Conservation (phyloP, 2,113 vertebrate genomes). For the Pholis gunnellus region DNA sequence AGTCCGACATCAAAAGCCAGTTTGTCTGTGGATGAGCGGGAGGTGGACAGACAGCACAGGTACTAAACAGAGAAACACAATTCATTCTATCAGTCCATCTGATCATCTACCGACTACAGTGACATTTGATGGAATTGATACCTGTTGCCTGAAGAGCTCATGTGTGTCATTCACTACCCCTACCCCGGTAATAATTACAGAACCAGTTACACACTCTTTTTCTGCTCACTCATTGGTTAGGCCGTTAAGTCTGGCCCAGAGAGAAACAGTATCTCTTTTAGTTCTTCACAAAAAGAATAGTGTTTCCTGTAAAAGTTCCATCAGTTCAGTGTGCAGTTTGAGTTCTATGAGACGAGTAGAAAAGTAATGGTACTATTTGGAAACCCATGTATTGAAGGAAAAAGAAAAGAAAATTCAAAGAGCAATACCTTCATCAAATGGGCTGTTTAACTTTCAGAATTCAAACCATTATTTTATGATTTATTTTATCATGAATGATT, state of each 20-base stretch:
- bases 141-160: background rate
- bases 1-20: conserved; percentile 96
- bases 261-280: background rate
- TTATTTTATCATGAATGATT: background rate
- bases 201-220: background rate
- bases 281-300: background rate
- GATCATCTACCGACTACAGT: background rate
- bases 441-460: background rate
- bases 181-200: background rate
- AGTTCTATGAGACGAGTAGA: background rate
- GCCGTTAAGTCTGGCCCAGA: background rate
- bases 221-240: background rate
- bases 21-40: conserved; percentile 96
- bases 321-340: background rate
- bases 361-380: background rate
- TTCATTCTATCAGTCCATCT: background rate
- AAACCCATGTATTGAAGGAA: background rate
- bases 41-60: conserved; percentile 94
- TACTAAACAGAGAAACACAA: conserved; percentile 84
- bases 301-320: background rate
- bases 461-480: background rate
- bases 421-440: background rate
- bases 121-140: too few relatives aligned
- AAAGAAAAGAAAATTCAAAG: background rate
- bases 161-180: background rate